Conservation (phyloP, 2,113 vertebrate genomes). For the Oceanites oceanicus region DNA sequence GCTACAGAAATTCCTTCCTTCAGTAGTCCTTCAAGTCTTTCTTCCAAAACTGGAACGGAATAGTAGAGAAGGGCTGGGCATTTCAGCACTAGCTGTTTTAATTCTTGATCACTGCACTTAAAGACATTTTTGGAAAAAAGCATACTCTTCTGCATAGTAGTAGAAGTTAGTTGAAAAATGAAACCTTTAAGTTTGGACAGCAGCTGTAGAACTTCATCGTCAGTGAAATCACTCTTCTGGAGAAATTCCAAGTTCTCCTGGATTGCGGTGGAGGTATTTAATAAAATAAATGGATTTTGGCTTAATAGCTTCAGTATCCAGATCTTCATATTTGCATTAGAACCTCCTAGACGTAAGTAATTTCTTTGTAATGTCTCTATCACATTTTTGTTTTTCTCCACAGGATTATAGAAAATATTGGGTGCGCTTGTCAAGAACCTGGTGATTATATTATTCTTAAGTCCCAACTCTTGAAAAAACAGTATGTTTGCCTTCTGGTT, state of each 20-base stretch:
- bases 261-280: slow-evolving; percentile 76
- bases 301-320: slow-evolving; percentile 93
- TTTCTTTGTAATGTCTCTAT: slow-evolving; percentile 78
- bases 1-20: slow-evolving; percentile 80
- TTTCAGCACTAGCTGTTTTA: slow-evolving; percentile 80
- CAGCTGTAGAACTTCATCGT: slow-evolving; percentile 83
- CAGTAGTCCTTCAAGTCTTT: slow-evolving; percentile 80
- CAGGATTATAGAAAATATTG: slow-evolving; percentile 82
- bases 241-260: slow-evolving; percentile 84
- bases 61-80: slow-evolving; percentile 89
- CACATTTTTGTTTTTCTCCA: slow-evolving; percentile 80
- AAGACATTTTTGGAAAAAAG: slow-evolving; percentile 79
- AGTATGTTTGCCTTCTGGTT: slow-evolving; percentile 83
- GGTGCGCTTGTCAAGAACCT: slow-evolving; percentile 88
- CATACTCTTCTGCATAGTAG: slow-evolving; percentile 78
- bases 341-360: slow-evolving; percentile 85
- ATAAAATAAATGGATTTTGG: slow-evolving; percentile 90
- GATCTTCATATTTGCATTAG: slow-evolving; percentile 82
- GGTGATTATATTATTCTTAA: slow-evolving; percentile 87
- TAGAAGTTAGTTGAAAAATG: slow-evolving; percentile 83
- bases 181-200: slow-evolving; percentile 89
- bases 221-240: slow-evolving; percentile 78
- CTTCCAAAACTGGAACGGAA: slow-evolving; percentile 78
- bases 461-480: slow-evolving; percentile 85
- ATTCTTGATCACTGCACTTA: slow-evolving; percentile 78